These are phyloP conservation scores for Blastomussa wellsi DNA, from an alignment of 92 coral and sea anemone genomes.

Conservation along the genomic window DNA sequence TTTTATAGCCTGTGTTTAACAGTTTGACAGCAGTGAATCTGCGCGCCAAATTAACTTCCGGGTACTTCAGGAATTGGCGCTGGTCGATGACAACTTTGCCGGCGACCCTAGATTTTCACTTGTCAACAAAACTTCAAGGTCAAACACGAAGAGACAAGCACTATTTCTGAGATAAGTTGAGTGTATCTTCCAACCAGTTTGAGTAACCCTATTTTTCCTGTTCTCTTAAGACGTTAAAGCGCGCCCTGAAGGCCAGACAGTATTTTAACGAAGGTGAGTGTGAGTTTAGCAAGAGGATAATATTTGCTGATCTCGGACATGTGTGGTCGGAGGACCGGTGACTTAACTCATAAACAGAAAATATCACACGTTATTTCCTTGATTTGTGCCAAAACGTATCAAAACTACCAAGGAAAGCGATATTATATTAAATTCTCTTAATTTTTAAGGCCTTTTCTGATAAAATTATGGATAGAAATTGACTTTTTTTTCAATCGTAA, in stretches of 20 bases:
- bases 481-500: background rate
- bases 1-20: background rate
- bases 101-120: slow-evolving; percentile 9
- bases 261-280: slow-evolving; percentile 46
- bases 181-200: background rate
- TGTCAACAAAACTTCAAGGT: slow-evolving; percentile 42
- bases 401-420: background rate
- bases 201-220: slow-evolving; percentile 5
- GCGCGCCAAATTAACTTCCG: slow-evolving; percentile 4
- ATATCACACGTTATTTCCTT: slow-evolving; percentile 19
- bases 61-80: background rate
- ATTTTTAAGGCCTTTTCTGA: background rate
- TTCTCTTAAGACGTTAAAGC: slow-evolving; percentile 42
- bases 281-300: background rate
- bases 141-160: background rate
- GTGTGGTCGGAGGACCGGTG: slow-evolving; percentile 26
- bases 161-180: slow-evolving; percentile 3
- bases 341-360: slow-evolving; percentile 43
- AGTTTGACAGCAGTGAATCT: background rate
- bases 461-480: background rate
- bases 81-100: slow-evolving; percentile 11
- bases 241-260: slow-evolving; percentile 35
- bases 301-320: slow-evolving; percentile 21
- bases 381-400: background rate
- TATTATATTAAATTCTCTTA: background rate